These are phyloP conservation scores for Marmota monax DNA, from an alignment of 2,113 vertebrate species.

Conservation along the genomic window DNA sequence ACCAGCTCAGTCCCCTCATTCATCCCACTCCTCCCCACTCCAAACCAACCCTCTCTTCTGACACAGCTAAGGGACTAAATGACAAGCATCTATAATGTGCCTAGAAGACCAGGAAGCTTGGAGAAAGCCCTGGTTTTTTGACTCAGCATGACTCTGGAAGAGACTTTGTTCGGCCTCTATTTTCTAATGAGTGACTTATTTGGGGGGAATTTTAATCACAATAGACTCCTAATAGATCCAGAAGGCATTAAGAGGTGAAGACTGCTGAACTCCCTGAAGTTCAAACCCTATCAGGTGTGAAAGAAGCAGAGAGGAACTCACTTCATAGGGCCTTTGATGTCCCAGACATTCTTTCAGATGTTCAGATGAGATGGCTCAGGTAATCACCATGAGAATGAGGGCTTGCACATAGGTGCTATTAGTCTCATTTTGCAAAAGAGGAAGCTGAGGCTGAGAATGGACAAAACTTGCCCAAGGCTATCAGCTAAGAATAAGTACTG, in stretches of 20 bases:
- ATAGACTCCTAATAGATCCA: background rate
- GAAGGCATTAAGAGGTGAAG: background rate
- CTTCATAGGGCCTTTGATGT: background rate
- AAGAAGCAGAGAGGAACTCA: background rate
- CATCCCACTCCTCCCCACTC: background rate
- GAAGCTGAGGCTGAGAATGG: background rate
- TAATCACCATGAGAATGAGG: background rate
- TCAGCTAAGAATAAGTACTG: background rate
- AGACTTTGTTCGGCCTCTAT: background rate
- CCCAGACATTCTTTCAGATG: background rate
- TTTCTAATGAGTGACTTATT: background rate
- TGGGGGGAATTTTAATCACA: background rate
- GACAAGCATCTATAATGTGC: background rate
- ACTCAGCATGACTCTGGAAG: background rate
- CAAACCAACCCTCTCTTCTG: too few relatives aligned
- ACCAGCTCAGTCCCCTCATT: background rate
- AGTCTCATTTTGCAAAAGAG: slow-evolving; percentile 36
- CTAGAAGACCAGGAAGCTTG: background rate
- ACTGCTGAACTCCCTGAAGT: background rate
- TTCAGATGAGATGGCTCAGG: background rate
- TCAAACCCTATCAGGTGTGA: background rate
- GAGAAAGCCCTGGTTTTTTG: background rate
- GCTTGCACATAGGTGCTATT: background rate
- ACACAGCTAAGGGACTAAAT: background rate
- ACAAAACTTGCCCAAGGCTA: background rate